Evolutionary conservation across 2,113 vertebrate species (phyloP).

Genomic region (Pelvicachromis taeniatus): DNA sequence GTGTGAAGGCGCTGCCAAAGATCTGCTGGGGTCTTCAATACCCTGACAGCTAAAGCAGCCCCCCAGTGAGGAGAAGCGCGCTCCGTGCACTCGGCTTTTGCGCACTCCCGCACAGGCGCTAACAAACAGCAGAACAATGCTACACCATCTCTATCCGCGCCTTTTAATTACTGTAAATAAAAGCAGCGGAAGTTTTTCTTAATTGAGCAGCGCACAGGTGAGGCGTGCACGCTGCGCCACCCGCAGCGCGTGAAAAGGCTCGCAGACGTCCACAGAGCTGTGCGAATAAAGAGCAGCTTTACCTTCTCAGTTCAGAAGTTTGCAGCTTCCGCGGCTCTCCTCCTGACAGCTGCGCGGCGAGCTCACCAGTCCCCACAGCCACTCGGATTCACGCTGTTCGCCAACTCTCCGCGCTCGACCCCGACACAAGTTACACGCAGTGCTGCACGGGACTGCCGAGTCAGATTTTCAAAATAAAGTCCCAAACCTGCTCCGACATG

Average conservation of each 20-base stretch:
- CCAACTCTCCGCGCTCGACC: neutral
- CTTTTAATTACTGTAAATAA: neutral
- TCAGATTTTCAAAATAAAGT: neutral
- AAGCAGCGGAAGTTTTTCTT: neutral
- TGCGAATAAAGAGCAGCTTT: neutral
- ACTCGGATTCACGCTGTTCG: neutral
- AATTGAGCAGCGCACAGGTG: conserved; percentile 33
- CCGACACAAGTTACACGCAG: neutral
- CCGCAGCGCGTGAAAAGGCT: neutral
- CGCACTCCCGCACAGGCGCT: neutral
- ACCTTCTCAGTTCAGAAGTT: conserved; percentile 37
- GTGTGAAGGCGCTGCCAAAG: neutral
- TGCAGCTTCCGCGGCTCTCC: conserved; percentile 4
- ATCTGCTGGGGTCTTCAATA: neutral
- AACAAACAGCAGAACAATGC: fast-evolving
- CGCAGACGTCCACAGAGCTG: neutral
- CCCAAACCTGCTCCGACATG: too few species aligned
- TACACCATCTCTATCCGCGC: fast-evolving
- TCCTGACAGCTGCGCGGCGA: neutral
- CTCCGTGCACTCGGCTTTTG: neutral
- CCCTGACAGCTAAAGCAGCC: neutral
- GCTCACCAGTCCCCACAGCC: neutral
- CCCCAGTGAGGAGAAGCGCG: neutral
- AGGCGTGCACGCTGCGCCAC: neutral
- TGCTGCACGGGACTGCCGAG: neutral